Percentiles rank a stretch among this genome's conserved stretches.
These are phyloP conservation scores for Burhinus oedicnemus DNA, from an alignment of 2,113 vertebrate species.

Conservation along the genomic window DNA sequence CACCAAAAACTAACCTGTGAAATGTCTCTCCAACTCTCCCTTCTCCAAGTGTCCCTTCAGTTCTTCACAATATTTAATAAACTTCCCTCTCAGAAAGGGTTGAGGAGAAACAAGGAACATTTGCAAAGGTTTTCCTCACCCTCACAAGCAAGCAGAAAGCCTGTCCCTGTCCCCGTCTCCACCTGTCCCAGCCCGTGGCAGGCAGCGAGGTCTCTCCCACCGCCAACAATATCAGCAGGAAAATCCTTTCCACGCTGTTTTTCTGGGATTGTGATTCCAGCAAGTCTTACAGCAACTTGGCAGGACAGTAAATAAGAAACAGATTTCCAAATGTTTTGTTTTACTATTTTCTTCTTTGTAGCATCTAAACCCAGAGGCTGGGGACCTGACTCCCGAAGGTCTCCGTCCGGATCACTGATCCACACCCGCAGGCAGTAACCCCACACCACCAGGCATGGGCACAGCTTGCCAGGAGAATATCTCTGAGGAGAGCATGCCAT, in stretches of 20 bases:
- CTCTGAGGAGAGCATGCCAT: fast-evolving
- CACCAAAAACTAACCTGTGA: not conserved
- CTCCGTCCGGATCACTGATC: fast-evolving
- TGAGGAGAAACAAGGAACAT: not conserved
- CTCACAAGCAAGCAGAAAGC: not conserved
- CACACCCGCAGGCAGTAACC: not conserved
- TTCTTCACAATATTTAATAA: not conserved
- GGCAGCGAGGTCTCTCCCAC: not conserved
- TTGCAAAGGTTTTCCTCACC: not conserved
- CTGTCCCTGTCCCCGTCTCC: not conserved
- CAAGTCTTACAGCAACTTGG: slow-evolving; percentile 4
- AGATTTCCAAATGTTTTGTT: slow-evolving; percentile 31
- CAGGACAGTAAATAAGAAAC: slow-evolving; percentile 51
- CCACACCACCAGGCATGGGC: fast-evolving
- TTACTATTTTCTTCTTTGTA: not conserved
- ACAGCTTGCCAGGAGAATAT: not conserved
- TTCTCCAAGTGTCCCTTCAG: not conserved
- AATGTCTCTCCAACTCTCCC: not conserved
- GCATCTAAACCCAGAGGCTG: not conserved
- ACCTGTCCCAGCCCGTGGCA: not conserved
- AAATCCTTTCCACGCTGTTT: slow-evolving; percentile 4
- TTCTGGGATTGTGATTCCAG: not conserved
- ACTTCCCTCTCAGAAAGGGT: not conserved
- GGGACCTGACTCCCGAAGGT: not conserved
- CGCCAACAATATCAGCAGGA: not conserved